Evolutionary conservation across 2,888 invertebrate species (phyloP).

Genomic region (Cremastobaeus sp.): DNA sequence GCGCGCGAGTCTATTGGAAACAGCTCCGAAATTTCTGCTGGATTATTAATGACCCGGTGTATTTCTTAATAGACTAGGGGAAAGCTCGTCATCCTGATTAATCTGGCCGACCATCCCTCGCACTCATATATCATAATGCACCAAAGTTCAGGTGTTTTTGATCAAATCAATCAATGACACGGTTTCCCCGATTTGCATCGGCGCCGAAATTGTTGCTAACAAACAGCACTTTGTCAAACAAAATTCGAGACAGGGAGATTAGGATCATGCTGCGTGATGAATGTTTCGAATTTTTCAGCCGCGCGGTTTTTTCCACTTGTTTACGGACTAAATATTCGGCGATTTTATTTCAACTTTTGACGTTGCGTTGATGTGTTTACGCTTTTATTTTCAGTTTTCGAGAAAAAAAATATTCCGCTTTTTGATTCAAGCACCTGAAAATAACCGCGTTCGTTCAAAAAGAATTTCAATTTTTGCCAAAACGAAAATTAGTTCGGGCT

Average conservation of each 20-base stretch:
- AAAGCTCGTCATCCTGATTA: constrained; percentile 43
- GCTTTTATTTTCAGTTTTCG: no score
- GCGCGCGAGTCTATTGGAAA: no score
- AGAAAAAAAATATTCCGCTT: no score
- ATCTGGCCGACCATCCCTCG: constrained; percentile 26
- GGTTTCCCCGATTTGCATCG: constrained; percentile 5
- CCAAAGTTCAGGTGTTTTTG: constrained; percentile 2
- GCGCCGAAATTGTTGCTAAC: not conserved
- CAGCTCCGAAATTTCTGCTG: constrained; percentile 2
- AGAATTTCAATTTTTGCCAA: no score
- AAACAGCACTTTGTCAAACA: constrained; percentile 1
- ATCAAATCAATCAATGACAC: constrained; percentile 22
- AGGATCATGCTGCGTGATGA: not conserved
- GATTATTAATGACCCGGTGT: constrained; percentile 45
- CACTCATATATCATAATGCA: constrained; percentile 36
- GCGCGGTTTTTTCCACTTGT: no score
- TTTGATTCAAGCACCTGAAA: no score
- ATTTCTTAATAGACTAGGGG: constrained; percentile 29
- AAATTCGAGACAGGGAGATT: not conserved
- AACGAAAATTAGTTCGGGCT: no score
- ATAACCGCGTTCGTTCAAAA: no score
- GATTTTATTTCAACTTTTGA: no score
- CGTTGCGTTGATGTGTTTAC: no score
- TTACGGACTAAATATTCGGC: no score
- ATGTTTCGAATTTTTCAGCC: constrained; percentile 7